phyloP scores from a whole-genome alignment of 2,888 invertebrate species.

The Tiliacea citrago region DNA sequence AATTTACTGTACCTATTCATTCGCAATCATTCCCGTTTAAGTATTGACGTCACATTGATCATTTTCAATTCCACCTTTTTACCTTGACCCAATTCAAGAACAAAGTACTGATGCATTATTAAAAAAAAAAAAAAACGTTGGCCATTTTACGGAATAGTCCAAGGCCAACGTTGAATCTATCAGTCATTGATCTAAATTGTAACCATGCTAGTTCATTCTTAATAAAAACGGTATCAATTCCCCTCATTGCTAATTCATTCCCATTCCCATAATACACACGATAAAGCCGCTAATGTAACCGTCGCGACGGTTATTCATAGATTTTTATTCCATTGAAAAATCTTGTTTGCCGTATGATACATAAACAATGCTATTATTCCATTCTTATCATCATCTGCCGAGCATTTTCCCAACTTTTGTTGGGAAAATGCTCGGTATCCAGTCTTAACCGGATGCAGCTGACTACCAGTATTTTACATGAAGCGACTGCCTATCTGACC shows the following conservation, averaged over 20 bases:
- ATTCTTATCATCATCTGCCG: too few relatives aligned
- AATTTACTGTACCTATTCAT: constrained; percentile 11
- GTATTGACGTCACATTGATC: neutral
- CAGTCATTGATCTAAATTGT: constrained; percentile 55
- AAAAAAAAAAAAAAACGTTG: neutral
- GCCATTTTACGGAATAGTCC: neutral
- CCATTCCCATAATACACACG: constrained; percentile 10
- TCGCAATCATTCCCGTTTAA: constrained; percentile 8
- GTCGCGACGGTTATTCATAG: constrained; percentile 37
- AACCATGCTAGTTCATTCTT: constrained; percentile 20
- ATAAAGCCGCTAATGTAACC: neutral
- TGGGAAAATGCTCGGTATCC: too few relatives aligned
- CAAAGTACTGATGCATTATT: neutral
- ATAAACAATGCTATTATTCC: constrained; percentile 8
- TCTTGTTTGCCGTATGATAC: constrained; percentile 1
- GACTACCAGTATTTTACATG: too few relatives aligned
- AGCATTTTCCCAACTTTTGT: too few relatives aligned
- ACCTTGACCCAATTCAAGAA: constrained; percentile 14
- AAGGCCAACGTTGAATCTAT: constrained; percentile 43
- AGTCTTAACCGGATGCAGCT: too few relatives aligned
- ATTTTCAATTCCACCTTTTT: constrained; percentile 3
- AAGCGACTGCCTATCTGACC: too few relatives aligned
- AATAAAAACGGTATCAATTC: constrained; percentile 4
- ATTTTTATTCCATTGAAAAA: constrained; percentile 32
- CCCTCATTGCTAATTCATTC: constrained; percentile 47